These are phyloP conservation scores for Drosophila serrata DNA, from an alignment of 1,140 invertebrate species.

Conservation along the genomic window DNA sequence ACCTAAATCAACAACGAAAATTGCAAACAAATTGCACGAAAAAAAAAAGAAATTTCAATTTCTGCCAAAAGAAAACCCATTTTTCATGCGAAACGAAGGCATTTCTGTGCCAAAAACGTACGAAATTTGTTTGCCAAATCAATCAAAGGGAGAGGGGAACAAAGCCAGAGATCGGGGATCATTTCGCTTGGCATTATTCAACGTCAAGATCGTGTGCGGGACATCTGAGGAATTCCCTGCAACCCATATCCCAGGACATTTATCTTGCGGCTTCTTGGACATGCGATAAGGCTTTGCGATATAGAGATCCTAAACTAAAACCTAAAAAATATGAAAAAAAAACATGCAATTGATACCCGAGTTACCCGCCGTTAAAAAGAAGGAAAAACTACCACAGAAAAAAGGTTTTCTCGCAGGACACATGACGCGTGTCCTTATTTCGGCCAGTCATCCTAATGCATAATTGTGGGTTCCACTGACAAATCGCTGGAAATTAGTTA, in stretches of 20 bases:
- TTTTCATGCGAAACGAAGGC: constrained; percentile 54
- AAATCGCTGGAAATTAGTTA: constrained; percentile 81
- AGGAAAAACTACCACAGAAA: constrained; percentile 43
- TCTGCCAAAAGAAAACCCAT: constrained; percentile 37
- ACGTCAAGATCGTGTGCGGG: constrained; percentile 56
- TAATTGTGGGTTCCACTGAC: constrained; percentile 71
- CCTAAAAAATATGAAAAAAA: constrained; percentile 12
- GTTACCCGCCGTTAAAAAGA: too few species aligned
- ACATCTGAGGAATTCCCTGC: constrained; percentile 60
- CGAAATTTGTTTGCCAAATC: constrained; percentile 75
- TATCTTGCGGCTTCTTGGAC: constrained; percentile 66
- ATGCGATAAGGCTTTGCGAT: constrained; percentile 58
- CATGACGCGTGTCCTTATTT: constrained; percentile 69
- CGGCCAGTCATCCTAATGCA: constrained; percentile 52
- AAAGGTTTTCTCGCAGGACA: constrained; percentile 42
- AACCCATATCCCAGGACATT: constrained; percentile 47
- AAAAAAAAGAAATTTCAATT: constrained; percentile 56
- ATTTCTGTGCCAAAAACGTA: constrained; percentile 45
- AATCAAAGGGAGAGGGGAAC: constrained; percentile 54
- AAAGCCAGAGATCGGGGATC: constrained; percentile 24
- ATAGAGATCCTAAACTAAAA: constrained; percentile 38
- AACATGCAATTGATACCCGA: constrained; percentile 40
- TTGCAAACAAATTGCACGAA: constrained; percentile 71
- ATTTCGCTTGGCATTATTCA: constrained; percentile 33
- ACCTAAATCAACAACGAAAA: constrained; percentile 76